These are phyloP conservation scores for Clunio marinus DNA, from an alignment of 2,888 invertebrate species.

Conservation along the genomic window DNA sequence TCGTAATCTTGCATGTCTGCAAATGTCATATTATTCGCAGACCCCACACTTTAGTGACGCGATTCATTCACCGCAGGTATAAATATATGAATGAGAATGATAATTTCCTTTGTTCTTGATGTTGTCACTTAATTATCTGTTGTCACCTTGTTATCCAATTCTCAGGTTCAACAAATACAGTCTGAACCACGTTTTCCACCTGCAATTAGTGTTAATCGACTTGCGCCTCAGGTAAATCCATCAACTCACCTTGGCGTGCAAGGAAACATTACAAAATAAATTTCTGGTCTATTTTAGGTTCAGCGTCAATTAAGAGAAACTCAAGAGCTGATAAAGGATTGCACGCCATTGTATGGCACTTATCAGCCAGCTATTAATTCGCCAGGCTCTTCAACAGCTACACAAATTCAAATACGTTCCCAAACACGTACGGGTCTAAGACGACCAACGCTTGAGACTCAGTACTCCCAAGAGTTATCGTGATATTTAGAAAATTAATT, in stretches of 20 bases:
- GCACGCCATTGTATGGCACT: slow-evolving; percentile 51
- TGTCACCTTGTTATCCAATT: neutral
- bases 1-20: slow-evolving; percentile 15
- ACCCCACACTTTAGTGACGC: neutral
- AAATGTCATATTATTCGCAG: slow-evolving; percentile 23
- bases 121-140: neutral
- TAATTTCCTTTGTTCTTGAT: neutral
- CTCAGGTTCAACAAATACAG: slow-evolving; percentile 23
- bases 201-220: slow-evolving; percentile 51
- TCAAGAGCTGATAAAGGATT: slow-evolving; percentile 53
- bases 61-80: neutral
- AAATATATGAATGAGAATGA: neutral
- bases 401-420: slow-evolving; percentile 48
- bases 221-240: slow-evolving; percentile 47
- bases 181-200: slow-evolving; percentile 52
- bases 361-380: slow-evolving; percentile 50
- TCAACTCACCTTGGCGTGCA: neutral
- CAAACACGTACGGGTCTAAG: slow-evolving; percentile 41
- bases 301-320: slow-evolving; percentile 52
- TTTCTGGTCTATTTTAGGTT: slow-evolving; percentile 48
- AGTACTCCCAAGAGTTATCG: slow-evolving; percentile 54
- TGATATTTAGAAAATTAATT: slow-evolving; percentile 52
- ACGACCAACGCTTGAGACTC: slow-evolving; percentile 53
- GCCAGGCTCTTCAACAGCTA: slow-evolving; percentile 49
- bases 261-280: neutral